These are phyloP conservation scores for Gorsachius goisagi DNA, from an alignment of 2,113 vertebrate species.

Conservation along the genomic window DNA sequence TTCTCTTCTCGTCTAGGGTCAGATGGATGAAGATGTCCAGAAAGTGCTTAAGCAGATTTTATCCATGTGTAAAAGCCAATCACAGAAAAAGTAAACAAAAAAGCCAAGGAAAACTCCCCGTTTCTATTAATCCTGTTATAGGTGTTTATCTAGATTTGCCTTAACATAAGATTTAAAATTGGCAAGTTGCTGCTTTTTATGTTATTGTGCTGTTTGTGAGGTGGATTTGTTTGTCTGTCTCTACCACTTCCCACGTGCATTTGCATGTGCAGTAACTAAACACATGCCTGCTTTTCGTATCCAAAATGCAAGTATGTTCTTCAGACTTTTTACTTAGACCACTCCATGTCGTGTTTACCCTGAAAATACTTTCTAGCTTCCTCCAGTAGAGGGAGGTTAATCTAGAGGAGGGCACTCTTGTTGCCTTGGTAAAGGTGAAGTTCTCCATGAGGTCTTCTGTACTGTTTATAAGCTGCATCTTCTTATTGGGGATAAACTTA, in stretches of 20 bases:
- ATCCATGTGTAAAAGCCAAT: constrained; percentile 94
- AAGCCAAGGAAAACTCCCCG: not conserved
- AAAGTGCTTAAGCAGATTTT: constrained; percentile 96
- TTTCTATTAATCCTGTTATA: constrained; percentile 35
- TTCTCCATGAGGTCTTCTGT: not conserved
- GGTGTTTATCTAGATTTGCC: constrained; percentile 53
- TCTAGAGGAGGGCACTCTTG: not conserved
- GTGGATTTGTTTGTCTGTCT: constrained; percentile 29
- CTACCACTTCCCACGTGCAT: constrained; percentile 9
- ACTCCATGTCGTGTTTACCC: constrained; percentile 15
- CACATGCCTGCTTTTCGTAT: not conserved
- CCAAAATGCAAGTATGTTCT: constrained; percentile 2
- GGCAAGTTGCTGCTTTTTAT: constrained; percentile 53
- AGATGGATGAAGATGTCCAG: constrained; percentile 99
- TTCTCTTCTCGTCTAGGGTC: constrained; percentile 79
- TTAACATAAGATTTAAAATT: constrained; percentile 39
- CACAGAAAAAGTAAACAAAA: constrained; percentile 83
- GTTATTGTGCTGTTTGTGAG: constrained; percentile 42
- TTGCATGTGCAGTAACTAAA: constrained; percentile 40
- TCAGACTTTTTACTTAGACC: constrained; percentile 1
- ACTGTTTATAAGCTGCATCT: not conserved
- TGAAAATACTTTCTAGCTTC: constrained; percentile 24
- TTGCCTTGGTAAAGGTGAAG: not conserved
- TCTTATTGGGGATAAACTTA: not conserved
- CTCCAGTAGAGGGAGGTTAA: not conserved